Conservation (phyloP, 2,797 vertebrate species). For the Sebastes alutus region DNA sequence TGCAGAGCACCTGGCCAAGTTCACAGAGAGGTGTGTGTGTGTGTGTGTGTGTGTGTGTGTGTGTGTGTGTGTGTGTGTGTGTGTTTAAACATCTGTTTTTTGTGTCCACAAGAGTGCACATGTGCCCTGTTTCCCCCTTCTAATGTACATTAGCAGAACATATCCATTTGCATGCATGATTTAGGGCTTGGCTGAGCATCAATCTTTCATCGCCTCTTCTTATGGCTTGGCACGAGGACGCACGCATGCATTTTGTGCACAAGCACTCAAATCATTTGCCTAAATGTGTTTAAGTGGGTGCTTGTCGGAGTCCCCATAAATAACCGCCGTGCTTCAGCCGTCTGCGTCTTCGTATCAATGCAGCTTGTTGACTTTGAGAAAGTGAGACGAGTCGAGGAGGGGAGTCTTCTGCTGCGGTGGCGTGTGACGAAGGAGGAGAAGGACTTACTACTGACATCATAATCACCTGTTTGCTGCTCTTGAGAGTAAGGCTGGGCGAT, state of each 20-base stretch:
- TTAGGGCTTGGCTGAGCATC: slow-evolving; percentile 43
- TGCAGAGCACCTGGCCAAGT: not conserved
- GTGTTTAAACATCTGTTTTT: slow-evolving; percentile 14
- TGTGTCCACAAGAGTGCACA: not conserved
- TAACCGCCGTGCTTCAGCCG: not conserved
- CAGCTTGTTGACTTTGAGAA: slow-evolving; percentile 23
- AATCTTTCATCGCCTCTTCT: slow-evolving; percentile 44
- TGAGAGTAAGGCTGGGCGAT: too few species aligned
- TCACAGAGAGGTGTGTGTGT: not conserved
- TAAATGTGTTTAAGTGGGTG: slow-evolving; percentile 44
- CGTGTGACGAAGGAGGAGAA: not conserved
- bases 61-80: not conserved
- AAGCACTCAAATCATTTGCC: slow-evolving; percentile 20
- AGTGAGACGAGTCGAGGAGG: not conserved
- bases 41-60: not conserved
- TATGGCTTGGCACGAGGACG: slow-evolving; percentile 15
- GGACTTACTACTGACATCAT: not conserved
- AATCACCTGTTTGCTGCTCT: not conserved
- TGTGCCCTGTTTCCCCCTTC: not conserved
- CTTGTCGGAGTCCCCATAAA: slow-evolving; percentile 20
- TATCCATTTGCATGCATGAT: slow-evolving; percentile 57
- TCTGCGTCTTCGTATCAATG: not conserved
- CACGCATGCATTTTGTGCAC: not conserved
- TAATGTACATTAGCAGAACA: slow-evolving; percentile 46
- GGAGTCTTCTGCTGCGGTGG: not conserved